Base-by-base conservation (phyloP, 2,113 vertebrate genomes). In the Cephalophus harveyi region DNA sequence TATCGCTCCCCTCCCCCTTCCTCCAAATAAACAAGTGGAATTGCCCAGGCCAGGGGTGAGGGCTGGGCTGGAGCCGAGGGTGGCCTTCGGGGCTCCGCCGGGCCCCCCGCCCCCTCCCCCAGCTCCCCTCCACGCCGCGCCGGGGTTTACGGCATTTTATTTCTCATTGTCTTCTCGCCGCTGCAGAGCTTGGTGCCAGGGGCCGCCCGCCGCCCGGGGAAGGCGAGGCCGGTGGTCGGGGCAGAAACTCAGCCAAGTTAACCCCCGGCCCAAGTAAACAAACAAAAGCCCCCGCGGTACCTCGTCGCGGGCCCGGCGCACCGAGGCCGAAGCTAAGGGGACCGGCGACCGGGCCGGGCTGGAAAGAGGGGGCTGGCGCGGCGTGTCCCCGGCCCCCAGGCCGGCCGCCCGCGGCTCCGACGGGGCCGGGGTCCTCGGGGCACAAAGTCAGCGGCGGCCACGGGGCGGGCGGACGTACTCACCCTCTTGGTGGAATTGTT, bases 401-500 rank as follows among this genome's bases (percentile, higher is more conserved):
- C 15, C 4, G n/a, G 86, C 54, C 23, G 50, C 79, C 8, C n/a
- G 55, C 74, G 43, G 55, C 89, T 57, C 89, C 76, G 59, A 91
- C 76, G 85, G 95, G 55, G 89, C 82, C 30, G 67, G 82, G 67
- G 82, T 78, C 92, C 67, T 71, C 48, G 25, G 86, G 25, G 50
- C 89, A 6, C 54, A 2, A 15, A 67, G 96, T 76, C 71, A 13
- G 87, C 50, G 0, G 90, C 71, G 36, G 79, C 16, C 17, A 71
- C 86, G n/a, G 91, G n/a, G 86, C n/a, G 21, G 40, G 87, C 91
- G 23, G 36, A 55, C 89, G 23, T 55, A 98, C 99, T 99, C 99
- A 99, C 99, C 99, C 99, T 97, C 97, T 99, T 99, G 21, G 98
- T 97, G 87, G 99, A 98, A 98, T 99, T 98, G 98, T 99, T 99